Evolutionary conservation across 2,888 invertebrate species (phyloP), one percentile per base, ranked within the genome.

Genomic region (Patella pellucida): DNA sequence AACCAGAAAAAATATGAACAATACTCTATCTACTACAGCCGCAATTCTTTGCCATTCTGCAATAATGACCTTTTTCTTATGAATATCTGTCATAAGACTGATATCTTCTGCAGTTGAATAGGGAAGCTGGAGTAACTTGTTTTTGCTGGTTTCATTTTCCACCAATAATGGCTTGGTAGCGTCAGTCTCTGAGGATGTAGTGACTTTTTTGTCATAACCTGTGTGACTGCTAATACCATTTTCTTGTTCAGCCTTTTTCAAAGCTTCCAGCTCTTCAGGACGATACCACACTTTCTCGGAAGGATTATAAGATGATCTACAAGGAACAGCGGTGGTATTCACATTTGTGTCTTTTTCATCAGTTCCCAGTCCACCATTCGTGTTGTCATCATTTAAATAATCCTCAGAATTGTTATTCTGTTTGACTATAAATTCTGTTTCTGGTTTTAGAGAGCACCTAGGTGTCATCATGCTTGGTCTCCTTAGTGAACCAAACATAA

Each of bases 21-120:
- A 78, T 14, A 89, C 75, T 19, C 89, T 77, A 79, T 90, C 90
- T 15, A 89, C 81, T 14, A 89, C 88, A 11, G 86, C 84, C 0
- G 90, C 89, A 16, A 90, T 87, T 16, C 86, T 84, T 75, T 89
- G 89, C 90, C 90, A 90, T 73, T 89, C 89, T 0, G 87, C 89
- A 27, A 89, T 84, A 68, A 89, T 84, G 68, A 85, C 72, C 74
- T 86, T 87, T 62, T 78, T 74, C n/a, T 56, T 52, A 31, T 70
- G 69, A 41, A 78, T 71, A 27, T 75, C 71, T 0, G 70, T 9
- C 19, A 68, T 68, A 52, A 52, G 62, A 50, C 51, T 76, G 62
- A 62, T 23, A 62, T 62, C 15, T 19, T 19, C 11, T 62, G 19
- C 62, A 15, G 23, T 62, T 14, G 62, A 12, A 19, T 62, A 62